A percentile compares a stretch with the other conserved stretches of the same genome.
These are phyloP conservation scores for Pseudococcus jackbeardsleyi DNA, from an alignment of 2,888 invertebrate species.

Conservation along the genomic window DNA sequence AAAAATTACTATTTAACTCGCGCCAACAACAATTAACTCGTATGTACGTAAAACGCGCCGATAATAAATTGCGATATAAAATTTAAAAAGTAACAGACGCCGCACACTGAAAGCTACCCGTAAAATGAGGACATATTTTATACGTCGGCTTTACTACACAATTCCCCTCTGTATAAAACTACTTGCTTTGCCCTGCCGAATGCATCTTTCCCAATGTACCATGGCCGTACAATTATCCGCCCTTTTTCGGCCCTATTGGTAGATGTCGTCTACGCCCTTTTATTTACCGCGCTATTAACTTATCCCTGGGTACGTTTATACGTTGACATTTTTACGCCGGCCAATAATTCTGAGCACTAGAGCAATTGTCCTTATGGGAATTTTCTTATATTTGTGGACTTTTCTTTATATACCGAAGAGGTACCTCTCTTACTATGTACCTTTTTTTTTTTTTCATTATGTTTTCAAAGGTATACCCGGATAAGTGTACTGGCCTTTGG, in stretches of 20 bases:
- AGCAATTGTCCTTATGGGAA: slow-evolving; percentile 34
- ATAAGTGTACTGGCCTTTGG: too few relatives aligned
- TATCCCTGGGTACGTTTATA: not conserved
- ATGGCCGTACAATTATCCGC: slow-evolving; percentile 34
- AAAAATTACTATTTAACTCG: not conserved
- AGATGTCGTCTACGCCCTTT: slow-evolving; percentile 58
- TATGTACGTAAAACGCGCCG: slow-evolving; percentile 9
- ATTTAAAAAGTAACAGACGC: slow-evolving; percentile 55
- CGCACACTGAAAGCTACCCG: slow-evolving; percentile 55
- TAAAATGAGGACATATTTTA: slow-evolving; percentile 64
- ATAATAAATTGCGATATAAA: slow-evolving; percentile 57
- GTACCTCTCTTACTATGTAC: too few relatives aligned
- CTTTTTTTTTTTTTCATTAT: not conserved
- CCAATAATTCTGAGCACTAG: not conserved
- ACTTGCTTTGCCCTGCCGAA: not conserved
- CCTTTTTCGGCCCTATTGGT: slow-evolving; percentile 61
- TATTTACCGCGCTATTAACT: slow-evolving; percentile 41
- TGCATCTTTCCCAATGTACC: slow-evolving; percentile 40
- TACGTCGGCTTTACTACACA: slow-evolving; percentile 55
- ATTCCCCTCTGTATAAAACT: slow-evolving; percentile 56
- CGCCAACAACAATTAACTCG: slow-evolving; percentile 38
- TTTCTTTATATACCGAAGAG: not conserved
- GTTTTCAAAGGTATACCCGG: too few relatives aligned
- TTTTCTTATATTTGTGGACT: slow-evolving; percentile 28
- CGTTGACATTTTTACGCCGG: slow-evolving; percentile 37